Evolutionary conservation across 1,140 invertebrate species (phyloP).

Genomic region (Nebria ingens): DNA sequence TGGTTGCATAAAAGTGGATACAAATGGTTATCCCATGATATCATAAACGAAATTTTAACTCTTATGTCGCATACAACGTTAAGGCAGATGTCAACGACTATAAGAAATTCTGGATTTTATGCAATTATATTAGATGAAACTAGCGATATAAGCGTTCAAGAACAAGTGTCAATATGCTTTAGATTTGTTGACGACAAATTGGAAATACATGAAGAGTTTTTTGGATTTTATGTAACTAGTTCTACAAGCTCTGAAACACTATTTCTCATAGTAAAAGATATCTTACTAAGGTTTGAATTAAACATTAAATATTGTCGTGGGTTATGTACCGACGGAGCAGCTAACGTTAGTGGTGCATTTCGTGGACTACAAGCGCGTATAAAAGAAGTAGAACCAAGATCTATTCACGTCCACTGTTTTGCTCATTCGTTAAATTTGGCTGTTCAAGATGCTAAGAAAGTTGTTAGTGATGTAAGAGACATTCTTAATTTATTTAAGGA

Average conservation of each 20-base stretch:
- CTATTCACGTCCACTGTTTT: constrained; percentile 22
- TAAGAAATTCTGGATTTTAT: constrained; percentile 13
- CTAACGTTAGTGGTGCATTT: constrained; percentile 20
- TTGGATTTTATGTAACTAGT: constrained; percentile 18
- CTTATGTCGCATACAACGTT: too few relatives aligned
- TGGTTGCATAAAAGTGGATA: too few relatives aligned
- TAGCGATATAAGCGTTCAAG: constrained; percentile 12
- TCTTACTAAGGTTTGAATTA: constrained; percentile 19
- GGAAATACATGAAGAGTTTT: constrained; percentile 18
- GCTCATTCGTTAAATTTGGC: constrained; percentile 22
- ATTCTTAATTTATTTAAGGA: too few relatives aligned
- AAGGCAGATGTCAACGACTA: too few relatives aligned
- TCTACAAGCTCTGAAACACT: constrained; percentile 18
- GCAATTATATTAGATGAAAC: constrained; percentile 13
- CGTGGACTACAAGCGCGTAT: constrained; percentile 20
- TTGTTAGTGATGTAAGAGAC: constrained; percentile 15
- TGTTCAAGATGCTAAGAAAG: constrained; percentile 20
- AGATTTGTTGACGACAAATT: constrained; percentile 10
- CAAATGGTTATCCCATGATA: too few relatives aligned
- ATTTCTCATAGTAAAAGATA: constrained; percentile 17
- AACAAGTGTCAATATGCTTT: constrained; percentile 13
- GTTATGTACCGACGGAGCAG: constrained; percentile 23
- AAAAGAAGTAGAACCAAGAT: constrained; percentile 19
- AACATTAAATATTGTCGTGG: constrained; percentile 19
- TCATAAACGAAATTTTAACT: too few relatives aligned